These are phyloP conservation scores for Chymomyza amoena DNA, from an alignment of 2,888 invertebrate genomes.

Conservation along the genomic window DNA sequence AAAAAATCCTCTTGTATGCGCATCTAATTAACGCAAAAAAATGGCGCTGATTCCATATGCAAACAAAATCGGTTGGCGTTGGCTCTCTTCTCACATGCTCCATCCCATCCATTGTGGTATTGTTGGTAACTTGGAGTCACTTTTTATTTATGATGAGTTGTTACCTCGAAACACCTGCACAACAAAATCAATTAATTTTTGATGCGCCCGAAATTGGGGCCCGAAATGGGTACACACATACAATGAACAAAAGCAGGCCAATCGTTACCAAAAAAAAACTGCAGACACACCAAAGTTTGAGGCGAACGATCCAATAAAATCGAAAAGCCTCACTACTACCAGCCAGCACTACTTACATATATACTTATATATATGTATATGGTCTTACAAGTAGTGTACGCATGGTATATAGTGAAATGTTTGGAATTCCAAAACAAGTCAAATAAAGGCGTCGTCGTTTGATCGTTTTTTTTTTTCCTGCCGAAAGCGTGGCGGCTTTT, in stretches of 20 bases:
- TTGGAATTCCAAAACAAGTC: slow-evolving; percentile 56
- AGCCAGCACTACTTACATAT: background rate
- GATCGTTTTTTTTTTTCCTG: slow-evolving; percentile 22
- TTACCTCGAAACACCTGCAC: slow-evolving; percentile 8
- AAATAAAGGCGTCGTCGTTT: slow-evolving; percentile 48
- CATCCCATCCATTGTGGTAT: slow-evolving; percentile 4
- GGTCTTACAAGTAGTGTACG: background rate
- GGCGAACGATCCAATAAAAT: slow-evolving; percentile 36
- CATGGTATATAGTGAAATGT: slow-evolving; percentile 35
- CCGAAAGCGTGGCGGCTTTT: background rate
- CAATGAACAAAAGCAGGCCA: slow-evolving; percentile 43
- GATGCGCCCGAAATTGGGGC: slow-evolving; percentile 42
- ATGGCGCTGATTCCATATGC: slow-evolving; percentile 53
- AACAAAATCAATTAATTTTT: slow-evolving; percentile 38
- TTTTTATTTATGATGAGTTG: slow-evolving; percentile 58
- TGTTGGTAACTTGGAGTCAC: slow-evolving; percentile 13
- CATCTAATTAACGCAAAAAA: slow-evolving; percentile 52
- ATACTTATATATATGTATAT: background rate
- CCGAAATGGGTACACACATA: slow-evolving; percentile 29
- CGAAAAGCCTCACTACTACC: slow-evolving; percentile 2
- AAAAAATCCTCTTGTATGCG: slow-evolving; percentile 29
- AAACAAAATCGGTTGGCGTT: slow-evolving; percentile 44
- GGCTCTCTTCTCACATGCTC: slow-evolving; percentile 41
- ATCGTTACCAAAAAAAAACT: slow-evolving; percentile 34
- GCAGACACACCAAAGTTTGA: slow-evolving; percentile 39